These are phyloP conservation scores for Leptinotarsa undecemlineata DNA, from an alignment of 1,140 invertebrate species.

Conservation along the genomic window DNA sequence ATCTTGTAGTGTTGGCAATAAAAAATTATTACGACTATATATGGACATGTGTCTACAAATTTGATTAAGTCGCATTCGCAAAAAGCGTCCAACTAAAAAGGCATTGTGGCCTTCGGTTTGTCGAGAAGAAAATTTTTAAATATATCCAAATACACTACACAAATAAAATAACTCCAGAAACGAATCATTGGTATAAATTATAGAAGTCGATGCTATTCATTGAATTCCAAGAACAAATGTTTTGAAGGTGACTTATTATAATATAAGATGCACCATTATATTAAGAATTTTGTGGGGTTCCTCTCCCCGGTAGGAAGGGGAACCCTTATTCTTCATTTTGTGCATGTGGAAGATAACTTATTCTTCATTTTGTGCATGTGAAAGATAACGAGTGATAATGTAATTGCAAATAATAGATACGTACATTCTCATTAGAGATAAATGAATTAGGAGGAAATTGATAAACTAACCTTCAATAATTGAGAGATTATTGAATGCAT, in stretches of 20 bases:
- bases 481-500: too few relatives aligned
- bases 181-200: not conserved
- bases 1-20: not conserved
- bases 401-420: too few relatives aligned
- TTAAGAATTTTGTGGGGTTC: too few relatives aligned
- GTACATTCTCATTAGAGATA: too few relatives aligned
- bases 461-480: too few relatives aligned
- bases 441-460: too few relatives aligned
- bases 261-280: too few relatives aligned
- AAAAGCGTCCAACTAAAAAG: not conserved
- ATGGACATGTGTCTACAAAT: not conserved
- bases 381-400: too few relatives aligned
- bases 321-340: too few relatives aligned
- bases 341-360: too few relatives aligned
- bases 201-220: not conserved
- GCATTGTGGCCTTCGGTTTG: not conserved
- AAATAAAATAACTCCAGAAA: not conserved
- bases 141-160: not conserved
- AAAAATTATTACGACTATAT: constrained; percentile 1
- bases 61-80: not conserved
- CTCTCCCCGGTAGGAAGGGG: too few relatives aligned
- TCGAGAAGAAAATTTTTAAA: not conserved
- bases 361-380: too few relatives aligned
- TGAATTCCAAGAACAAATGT: not conserved
- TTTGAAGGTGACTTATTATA: not conserved